phyloP scores from a whole-genome alignment of 2,888 invertebrate species.

The Oscheius myriophilus region DNA sequence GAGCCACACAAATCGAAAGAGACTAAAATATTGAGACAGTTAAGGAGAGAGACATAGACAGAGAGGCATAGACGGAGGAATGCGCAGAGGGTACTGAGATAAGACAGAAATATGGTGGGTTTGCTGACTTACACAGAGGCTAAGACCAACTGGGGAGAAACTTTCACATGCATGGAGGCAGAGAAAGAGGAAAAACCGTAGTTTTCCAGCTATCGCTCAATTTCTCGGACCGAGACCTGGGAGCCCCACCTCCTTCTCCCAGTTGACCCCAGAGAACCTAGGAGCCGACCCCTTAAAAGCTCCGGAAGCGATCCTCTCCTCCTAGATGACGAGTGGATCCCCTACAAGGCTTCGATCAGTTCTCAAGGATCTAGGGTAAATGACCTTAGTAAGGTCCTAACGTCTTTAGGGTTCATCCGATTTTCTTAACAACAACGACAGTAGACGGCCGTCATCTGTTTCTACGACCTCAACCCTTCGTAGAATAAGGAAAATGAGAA shows the following conservation, averaged over 20 bases:
- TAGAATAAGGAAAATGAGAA: constrained; percentile 2
- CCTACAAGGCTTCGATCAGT: constrained; percentile 10
- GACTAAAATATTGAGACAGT: no score
- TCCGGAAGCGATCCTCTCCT: constrained; percentile 8
- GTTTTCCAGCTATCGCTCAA: no score
- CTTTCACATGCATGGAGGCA: no score
- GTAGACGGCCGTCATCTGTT: constrained; percentile 17
- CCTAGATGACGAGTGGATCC: constrained; percentile 17
- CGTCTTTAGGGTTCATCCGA: constrained; percentile 17
- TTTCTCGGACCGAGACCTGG: no score
- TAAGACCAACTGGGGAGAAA: no score
- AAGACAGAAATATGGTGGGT: no score
- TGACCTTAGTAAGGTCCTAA: not conserved
- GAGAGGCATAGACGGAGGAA: no score
- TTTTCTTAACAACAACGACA: constrained; percentile 24
- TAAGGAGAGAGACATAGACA: no score
- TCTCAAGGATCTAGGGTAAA: constrained; percentile 8
- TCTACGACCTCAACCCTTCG: constrained; percentile 1
- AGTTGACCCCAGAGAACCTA: constrained; percentile 5
- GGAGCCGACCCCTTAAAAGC: constrained; percentile 1
- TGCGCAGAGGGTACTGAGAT: no score
- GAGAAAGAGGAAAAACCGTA: no score
- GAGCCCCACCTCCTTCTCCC: constrained; percentile 16
- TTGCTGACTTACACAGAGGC: no score
- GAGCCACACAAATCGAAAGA: no score